phyloP scores from a whole-genome alignment of 2,888 invertebrate genomes.

The Dyspetes luteomarginatus region DNA sequence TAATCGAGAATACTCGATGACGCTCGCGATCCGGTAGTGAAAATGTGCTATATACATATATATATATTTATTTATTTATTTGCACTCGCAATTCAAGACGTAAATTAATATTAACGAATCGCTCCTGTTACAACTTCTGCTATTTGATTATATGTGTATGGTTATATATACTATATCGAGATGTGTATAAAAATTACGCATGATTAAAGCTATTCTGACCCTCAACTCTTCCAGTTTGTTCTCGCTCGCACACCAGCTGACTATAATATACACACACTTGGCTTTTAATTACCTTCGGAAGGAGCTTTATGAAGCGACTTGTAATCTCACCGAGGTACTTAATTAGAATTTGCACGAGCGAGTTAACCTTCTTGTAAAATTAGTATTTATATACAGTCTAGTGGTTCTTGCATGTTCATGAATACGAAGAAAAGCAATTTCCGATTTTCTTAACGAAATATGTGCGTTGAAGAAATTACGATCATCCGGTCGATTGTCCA shows the following conservation, averaged over 20 bases:
- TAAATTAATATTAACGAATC: conserved; percentile 21
- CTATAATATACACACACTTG: conserved; percentile 10
- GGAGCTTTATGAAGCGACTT: conserved; percentile 34
- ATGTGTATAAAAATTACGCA: neutral
- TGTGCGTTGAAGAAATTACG: neutral
- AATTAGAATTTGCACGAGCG: conserved; percentile 44
- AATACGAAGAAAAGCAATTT: neutral
- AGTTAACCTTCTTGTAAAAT: conserved; percentile 25
- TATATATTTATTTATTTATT: no score
- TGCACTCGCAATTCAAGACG: neutral
- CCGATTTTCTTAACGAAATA: neutral
- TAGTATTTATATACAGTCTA: conserved; percentile 15
- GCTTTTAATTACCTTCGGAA: conserved; percentile 36
- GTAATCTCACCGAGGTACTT: conserved; percentile 44
- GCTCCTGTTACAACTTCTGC: neutral
- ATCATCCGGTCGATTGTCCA: neutral
- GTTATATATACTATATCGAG: neutral
- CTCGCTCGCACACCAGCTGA: neutral
- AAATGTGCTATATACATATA: conserved; percentile 9
- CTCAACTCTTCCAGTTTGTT: neutral
- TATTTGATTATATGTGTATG: neutral
- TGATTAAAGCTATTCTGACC: neutral
- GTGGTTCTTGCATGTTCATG: neutral
- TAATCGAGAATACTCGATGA: conserved; percentile 74
- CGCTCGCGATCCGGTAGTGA: conserved; percentile 34